These are phyloP conservation scores for Entomobrya proxima DNA, from an alignment of 2,888 invertebrate genomes.

Conservation along the genomic window DNA sequence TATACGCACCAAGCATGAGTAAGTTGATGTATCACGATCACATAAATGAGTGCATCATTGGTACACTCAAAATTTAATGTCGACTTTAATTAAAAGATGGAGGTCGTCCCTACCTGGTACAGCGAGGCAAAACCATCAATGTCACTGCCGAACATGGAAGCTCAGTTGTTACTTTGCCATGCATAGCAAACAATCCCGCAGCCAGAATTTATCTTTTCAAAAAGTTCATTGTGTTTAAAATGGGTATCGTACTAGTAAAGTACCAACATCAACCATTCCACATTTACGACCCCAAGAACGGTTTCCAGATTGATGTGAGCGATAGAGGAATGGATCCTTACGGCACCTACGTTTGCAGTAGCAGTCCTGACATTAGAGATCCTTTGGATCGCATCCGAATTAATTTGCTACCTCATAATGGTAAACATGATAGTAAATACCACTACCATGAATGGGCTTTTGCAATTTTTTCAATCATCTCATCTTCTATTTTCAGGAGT, in stretches of 20 bases:
- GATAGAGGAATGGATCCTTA: constrained; percentile 68
- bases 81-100: constrained; percentile 40
- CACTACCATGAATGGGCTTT: background rate
- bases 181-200: constrained; percentile 69
- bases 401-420: constrained; percentile 65
- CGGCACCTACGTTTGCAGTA: constrained; percentile 69
- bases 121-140: constrained; percentile 69
- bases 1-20: constrained; percentile 66
- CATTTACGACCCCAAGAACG: constrained; percentile 68
- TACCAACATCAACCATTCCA: constrained; percentile 72
- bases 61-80: background rate
- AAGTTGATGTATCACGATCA: too few relatives aligned
- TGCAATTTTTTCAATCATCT: background rate
- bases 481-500: constrained; percentile 35
- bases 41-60: too few relatives aligned
- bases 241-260: constrained; percentile 69
- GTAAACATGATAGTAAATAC: constrained; percentile 14
- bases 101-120: constrained; percentile 66
- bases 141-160: constrained; percentile 67
- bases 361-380: constrained; percentile 68
- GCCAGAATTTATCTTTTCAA: constrained; percentile 68
- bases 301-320: constrained; percentile 68
- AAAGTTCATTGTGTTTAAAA: constrained; percentile 64
- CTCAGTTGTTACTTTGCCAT: constrained; percentile 67
- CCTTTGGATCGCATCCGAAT: constrained; percentile 63